Evolutionary conservation across 35 echinoderm and acorn worm species (phyloP).

Genomic region (Hemicentrotus pulcherrimus): DNA sequence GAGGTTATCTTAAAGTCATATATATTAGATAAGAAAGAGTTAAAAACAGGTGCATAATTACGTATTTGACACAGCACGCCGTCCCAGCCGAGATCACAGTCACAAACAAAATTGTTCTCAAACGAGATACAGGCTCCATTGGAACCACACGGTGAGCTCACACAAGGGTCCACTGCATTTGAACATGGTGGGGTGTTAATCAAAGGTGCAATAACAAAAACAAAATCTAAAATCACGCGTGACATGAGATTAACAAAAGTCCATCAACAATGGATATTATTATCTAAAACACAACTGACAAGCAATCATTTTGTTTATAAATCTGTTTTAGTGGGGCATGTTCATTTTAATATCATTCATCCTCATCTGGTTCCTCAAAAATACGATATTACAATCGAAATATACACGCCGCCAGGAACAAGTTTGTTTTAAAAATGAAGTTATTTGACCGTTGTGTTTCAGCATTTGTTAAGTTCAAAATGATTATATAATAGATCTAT

Average conservation of each 20-base stretch:
- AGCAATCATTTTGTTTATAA: not conserved
- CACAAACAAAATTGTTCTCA: slow-evolving; percentile 58
- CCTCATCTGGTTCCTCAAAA: too few relatives aligned
- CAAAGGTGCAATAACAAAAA: not conserved
- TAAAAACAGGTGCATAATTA: slow-evolving; percentile 54
- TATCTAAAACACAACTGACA: not conserved
- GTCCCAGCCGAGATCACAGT: slow-evolving; percentile 75
- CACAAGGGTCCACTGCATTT: slow-evolving; percentile 75
- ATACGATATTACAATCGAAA: too few relatives aligned
- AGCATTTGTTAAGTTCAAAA: too few relatives aligned
- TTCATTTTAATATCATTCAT: too few relatives aligned
- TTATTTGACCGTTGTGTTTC: too few relatives aligned
- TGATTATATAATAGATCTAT: too few relatives aligned
- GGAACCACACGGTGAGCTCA: slow-evolving; percentile 69
- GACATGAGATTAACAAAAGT: not conserved
- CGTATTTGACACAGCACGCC: slow-evolving; percentile 72
- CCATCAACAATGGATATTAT: not conserved
- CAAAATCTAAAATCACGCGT: not conserved
- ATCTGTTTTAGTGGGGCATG: too few relatives aligned
- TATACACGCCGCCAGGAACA: too few relatives aligned
- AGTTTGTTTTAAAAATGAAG: too few relatives aligned
- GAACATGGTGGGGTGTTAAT: not conserved
- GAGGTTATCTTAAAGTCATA: not conserved
- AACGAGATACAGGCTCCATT: slow-evolving; percentile 65
- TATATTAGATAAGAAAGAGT: not conserved